Evolutionary conservation across 2,797 vertebrate species (phyloP).

Genomic region (Synaphobranchus kaupii): DNA sequence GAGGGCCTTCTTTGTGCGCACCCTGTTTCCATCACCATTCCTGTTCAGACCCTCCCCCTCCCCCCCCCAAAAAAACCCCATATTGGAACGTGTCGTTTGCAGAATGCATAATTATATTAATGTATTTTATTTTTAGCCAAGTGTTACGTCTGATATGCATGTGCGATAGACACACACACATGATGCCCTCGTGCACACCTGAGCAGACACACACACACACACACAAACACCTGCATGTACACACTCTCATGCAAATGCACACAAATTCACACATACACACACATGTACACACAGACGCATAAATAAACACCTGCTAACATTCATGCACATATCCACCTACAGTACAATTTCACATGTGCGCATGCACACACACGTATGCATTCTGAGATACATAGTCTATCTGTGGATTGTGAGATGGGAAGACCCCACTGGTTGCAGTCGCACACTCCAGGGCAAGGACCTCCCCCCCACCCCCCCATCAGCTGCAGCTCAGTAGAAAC

Average conservation of each 20-base stretch:
- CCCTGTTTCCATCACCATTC: background rate
- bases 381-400: background rate
- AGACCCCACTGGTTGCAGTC: slow-evolving; percentile 51
- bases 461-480: slow-evolving; percentile 58
- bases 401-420: slow-evolving; percentile 39
- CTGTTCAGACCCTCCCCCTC: background rate
- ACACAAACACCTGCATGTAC: background rate
- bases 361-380: slow-evolving; percentile 21
- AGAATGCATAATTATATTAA: background rate
- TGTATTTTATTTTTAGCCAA: background rate
- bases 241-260: background rate
- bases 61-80: background rate
- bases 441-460: slow-evolving; percentile 23
- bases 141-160: background rate
- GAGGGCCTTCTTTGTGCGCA: background rate
- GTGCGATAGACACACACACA: background rate
- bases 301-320: background rate
- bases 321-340: background rate
- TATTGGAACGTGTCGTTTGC: background rate
- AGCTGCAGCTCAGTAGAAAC: slow-evolving; percentile 67
- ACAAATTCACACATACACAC: background rate
- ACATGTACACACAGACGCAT: background rate
- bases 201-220: background rate
- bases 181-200: background rate
- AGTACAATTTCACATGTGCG: background rate